Base-by-base conservation (phyloP, 2,797 vertebrate species). In the Manis pentadactyla region DNA sequence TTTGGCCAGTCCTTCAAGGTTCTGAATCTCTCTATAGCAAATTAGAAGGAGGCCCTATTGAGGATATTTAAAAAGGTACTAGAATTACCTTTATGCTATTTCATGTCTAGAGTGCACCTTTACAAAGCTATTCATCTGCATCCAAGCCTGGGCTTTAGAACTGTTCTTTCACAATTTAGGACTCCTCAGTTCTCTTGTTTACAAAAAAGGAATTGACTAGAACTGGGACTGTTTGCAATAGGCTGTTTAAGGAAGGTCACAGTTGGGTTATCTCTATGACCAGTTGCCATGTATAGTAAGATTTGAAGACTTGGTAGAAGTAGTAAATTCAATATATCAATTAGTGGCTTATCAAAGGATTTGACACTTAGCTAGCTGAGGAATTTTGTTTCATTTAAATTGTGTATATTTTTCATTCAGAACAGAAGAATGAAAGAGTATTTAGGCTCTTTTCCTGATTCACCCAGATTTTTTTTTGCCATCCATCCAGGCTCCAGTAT, bases 331-430 rank as follows among this genome's bases (percentile, higher is more conserved):
- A 87, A 74, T 66, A 42, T 57, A 57, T 59, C 5, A 88, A 53
- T 73, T 23, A 73, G 31, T 77, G 31, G 4, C 10, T 95, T 92
- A 49, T 90, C 12, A 94, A 85, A 79, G 42, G 63, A 77, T 74
- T n/a, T n/a, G n/a, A 63, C 23, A 74, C 19, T 53, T 88, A 42
- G 4, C 19, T 86, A 13, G 27, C 23, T 74, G 77, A 79, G 15
- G 34, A 94, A 88, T 64, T 91, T 57, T 63, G 12, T 90, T 92
- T 79, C 5, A 90, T 42, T 87, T 96, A 79, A 87, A 83, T 42
- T 82, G 42, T 51, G 27, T 64, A 5, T 83, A 19, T 31, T 89
- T 95, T 86, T 93, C 17, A 83, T 53, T 89, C 55, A 74, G 57
- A 92, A 85, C 29, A 87, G 14, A 53, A 83, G 23, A 79, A 53